phyloP scores from a whole-genome alignment of 2,888 invertebrate species.

The Dascillus cervinus region DNA sequence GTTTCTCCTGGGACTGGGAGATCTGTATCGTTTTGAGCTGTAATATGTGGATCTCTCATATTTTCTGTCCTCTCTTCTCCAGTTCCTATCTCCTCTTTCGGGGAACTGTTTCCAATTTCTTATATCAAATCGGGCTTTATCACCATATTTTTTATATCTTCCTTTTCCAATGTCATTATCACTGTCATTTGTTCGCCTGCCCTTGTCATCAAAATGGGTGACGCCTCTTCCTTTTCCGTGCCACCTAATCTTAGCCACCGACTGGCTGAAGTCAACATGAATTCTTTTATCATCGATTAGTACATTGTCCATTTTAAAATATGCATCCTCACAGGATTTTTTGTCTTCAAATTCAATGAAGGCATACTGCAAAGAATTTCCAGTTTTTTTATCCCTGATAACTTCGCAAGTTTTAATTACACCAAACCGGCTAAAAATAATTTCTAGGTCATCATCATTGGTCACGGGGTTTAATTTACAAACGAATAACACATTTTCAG shows the following conservation, averaged over 20 bases:
- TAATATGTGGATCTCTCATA: no score
- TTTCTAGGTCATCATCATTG: constrained; percentile 92
- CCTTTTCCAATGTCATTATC: constrained; percentile 24
- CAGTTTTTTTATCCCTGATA: constrained; percentile 85
- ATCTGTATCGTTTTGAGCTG: no score
- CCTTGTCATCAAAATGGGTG: constrained; percentile 46
- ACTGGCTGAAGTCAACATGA: constrained; percentile 99
- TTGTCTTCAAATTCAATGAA: constrained; percentile 95
- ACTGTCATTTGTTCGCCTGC: constrained; percentile 23
- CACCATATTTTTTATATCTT: no score
- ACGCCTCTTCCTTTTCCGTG: constrained; percentile 80
- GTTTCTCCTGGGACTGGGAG: no score
- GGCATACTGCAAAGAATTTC: constrained; percentile 96
- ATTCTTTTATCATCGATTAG: constrained; percentile 97
- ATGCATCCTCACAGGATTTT: constrained; percentile 93
- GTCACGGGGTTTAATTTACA: constrained; percentile 99
- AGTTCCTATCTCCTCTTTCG: no score
- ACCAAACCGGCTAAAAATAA: constrained; percentile 96
- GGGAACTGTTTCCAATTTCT: no score
- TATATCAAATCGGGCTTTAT: no score
- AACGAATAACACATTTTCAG: constrained; percentile 98
- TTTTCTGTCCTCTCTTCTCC: no score
- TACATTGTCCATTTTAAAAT: constrained; percentile 99
- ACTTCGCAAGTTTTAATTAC: constrained; percentile 91
- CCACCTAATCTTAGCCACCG: constrained; percentile 92